Evolutionary conservation across 2,113 vertebrate species (phyloP).

Genomic region (Seriola dumerili): DNA sequence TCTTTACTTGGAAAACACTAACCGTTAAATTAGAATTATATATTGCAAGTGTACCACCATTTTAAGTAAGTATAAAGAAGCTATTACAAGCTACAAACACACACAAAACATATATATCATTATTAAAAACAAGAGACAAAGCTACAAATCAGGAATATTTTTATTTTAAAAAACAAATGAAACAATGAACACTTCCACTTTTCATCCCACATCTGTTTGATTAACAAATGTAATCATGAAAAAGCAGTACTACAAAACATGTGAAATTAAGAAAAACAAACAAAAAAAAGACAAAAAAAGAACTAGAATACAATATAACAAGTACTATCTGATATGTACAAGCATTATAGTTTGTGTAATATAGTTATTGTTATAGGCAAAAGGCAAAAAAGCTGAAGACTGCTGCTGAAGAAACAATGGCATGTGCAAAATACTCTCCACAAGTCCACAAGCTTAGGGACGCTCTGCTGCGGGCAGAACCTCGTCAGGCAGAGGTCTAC

Average conservation of each 20-base stretch:
- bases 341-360: slow-evolving; percentile 73
- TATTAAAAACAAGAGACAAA: slow-evolving; percentile 4
- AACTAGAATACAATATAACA: slow-evolving; percentile 79
- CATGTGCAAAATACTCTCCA: slow-evolving; percentile 81
- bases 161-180: slow-evolving; percentile 81
- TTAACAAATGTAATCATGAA: slow-evolving; percentile 84
- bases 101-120: neutral
- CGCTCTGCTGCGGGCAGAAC: slow-evolving; percentile 19
- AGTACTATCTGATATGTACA: slow-evolving; percentile 85
- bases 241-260: slow-evolving; percentile 86
- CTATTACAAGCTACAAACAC: no score
- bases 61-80: no score
- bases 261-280: slow-evolving; percentile 74
- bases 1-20: neutral
- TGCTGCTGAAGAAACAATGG: slow-evolving; percentile 79
- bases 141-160: slow-evolving; percentile 81
- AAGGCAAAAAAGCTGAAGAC: slow-evolving; percentile 79
- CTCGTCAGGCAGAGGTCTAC: slow-evolving; percentile 24
- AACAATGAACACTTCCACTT: slow-evolving; percentile 84
- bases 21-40: neutral
- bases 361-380: slow-evolving; percentile 79
- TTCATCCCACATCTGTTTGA: slow-evolving; percentile 79
- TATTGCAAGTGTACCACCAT: no score
- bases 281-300: slow-evolving; percentile 30
- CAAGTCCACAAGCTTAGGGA: slow-evolving; percentile 72